A percentile compares a stretch with the other conserved stretches of the same genome.
phyloP scores from a whole-genome alignment of 2,888 invertebrate genomes.

The Leptinotarsa juncta region DNA sequence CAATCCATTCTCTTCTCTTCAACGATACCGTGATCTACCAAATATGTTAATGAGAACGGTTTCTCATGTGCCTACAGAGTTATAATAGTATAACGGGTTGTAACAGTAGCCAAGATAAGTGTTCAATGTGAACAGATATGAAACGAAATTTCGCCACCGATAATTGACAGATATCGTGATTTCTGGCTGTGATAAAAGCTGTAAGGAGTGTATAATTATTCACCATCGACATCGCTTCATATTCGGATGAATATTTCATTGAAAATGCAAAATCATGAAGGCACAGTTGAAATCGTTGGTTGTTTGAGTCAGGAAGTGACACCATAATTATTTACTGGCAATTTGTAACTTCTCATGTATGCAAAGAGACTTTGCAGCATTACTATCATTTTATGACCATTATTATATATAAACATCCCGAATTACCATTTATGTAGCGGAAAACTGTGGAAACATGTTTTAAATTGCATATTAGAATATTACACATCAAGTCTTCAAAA shows the following conservation, averaged over 20 bases:
- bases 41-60: slow-evolving; percentile 38
- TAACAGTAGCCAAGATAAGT: slow-evolving; percentile 33
- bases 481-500: too few species aligned
- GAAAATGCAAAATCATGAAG: not conserved
- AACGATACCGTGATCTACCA: slow-evolving; percentile 37
- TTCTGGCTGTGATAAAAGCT: slow-evolving; percentile 8
- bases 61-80: slow-evolving; percentile 29
- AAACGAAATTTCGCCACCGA: slow-evolving; percentile 15
- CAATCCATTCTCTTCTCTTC: slow-evolving; percentile 30
- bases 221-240: not conserved
- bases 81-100: slow-evolving; percentile 23
- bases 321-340: not conserved
- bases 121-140: slow-evolving; percentile 19
- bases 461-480: too few species aligned
- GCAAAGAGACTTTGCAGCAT: not conserved
- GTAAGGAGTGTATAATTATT: not conserved
- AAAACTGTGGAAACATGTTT: too few species aligned
- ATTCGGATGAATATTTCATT: not conserved
- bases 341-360: not conserved
- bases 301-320: not conserved
- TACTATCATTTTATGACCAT: too few species aligned
- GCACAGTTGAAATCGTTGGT: not conserved
- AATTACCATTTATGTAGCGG: too few species aligned
- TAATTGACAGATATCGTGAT: slow-evolving; percentile 3
- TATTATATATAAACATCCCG: too few species aligned